Evolutionary conservation across 2,797 vertebrate genomes (phyloP).

Genomic region (Buceros bicornis): DNA sequence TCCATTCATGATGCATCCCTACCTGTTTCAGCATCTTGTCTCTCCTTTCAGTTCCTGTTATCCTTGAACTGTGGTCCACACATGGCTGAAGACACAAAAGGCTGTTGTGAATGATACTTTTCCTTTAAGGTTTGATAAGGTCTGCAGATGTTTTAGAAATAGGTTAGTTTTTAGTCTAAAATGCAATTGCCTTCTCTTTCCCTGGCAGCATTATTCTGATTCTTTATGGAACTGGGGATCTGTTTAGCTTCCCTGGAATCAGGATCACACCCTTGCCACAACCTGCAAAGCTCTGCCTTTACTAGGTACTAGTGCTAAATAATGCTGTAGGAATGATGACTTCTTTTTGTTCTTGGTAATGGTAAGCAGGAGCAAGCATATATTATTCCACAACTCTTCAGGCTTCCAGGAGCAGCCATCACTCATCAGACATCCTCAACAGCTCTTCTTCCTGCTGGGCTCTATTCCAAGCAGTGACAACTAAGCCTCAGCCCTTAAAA

Average conservation of each 20-base stretch:
- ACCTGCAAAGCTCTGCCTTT: not conserved
- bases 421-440: not conserved
- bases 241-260: not conserved
- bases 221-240: not conserved
- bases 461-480: not conserved
- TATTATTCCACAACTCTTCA: not conserved
- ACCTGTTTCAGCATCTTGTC: not conserved
- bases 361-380: not conserved
- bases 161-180: not conserved
- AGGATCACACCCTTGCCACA: not conserved
- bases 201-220: not conserved
- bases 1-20: not conserved
- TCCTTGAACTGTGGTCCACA: not conserved
- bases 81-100: not conserved
- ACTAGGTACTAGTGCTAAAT: not conserved
- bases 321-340: not conserved
- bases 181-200: not conserved
- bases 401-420: not conserved
- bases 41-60: not conserved
- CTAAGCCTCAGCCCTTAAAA: not conserved
- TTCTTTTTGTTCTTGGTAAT: not conserved
- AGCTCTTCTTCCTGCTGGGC: not conserved
- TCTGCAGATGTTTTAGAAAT: slow-evolving; percentile 19
- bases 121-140: not conserved
- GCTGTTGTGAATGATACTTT: not conserved